These are phyloP conservation scores for Odontomachus brunneus DNA, from an alignment of 1,140 invertebrate genomes.

Conservation along the genomic window DNA sequence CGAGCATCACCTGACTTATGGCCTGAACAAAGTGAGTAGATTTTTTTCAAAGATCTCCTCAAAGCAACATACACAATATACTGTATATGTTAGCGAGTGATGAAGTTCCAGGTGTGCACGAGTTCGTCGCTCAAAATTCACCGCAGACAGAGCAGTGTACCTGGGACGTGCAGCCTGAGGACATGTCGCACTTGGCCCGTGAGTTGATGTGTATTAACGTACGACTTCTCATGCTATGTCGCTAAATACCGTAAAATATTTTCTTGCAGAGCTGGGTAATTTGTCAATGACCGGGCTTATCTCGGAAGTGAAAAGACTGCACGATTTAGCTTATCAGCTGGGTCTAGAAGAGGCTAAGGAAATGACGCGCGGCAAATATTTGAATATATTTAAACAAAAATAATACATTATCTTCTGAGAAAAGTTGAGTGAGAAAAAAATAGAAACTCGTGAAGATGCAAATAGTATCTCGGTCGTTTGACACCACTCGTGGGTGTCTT, in stretches of 20 bases:
- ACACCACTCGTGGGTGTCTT: neutral
- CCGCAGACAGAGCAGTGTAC: slow-evolving; percentile 77
- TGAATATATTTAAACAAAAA: slow-evolving; percentile 92
- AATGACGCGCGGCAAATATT: slow-evolving; percentile 97
- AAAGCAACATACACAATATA: slow-evolving; percentile 4
- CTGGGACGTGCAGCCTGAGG: slow-evolving; percentile 83
- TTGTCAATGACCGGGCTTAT: slow-evolving; percentile 93
- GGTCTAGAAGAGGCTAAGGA: slow-evolving; percentile 97
- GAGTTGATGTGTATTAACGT: slow-evolving; percentile 61
- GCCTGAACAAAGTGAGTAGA: slow-evolving; percentile 95
- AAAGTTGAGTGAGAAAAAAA: neutral
- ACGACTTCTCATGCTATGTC: neutral
- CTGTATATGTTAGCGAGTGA: slow-evolving; percentile 77
- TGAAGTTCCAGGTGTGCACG: slow-evolving; percentile 86
- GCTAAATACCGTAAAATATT: slow-evolving; percentile 62
- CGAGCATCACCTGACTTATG: slow-evolving; percentile 96
- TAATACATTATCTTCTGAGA: slow-evolving; percentile 41
- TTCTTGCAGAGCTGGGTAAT: slow-evolving; percentile 91
- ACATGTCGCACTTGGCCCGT: slow-evolving; percentile 84
- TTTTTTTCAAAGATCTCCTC: slow-evolving; percentile 56
- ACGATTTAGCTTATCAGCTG: slow-evolving; percentile 96
- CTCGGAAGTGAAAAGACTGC: slow-evolving; percentile 96
- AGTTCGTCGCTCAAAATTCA: slow-evolving; percentile 85
- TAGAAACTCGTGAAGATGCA: slow-evolving; percentile 28
- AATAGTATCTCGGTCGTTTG: neutral